These are phyloP conservation scores for Silurus meridionalis DNA, from an alignment of 2,113 vertebrate species.

Conservation along the genomic window DNA sequence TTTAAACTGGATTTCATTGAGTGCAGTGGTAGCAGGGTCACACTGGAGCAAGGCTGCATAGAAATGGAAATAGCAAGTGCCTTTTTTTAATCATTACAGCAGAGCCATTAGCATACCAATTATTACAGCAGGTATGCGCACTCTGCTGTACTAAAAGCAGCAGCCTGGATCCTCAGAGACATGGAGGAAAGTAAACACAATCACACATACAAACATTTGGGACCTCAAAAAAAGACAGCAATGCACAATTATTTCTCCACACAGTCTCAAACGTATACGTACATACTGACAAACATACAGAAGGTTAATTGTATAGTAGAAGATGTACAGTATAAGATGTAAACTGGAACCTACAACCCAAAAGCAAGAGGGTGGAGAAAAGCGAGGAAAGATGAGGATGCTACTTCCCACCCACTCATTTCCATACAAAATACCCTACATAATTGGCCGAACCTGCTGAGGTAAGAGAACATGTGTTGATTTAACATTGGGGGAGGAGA, in stretches of 20 bases:
- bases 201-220: constrained; percentile 7
- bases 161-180: constrained; percentile 5
- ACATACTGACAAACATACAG: constrained; percentile 12
- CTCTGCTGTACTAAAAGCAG: constrained; percentile 20
- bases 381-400: background rate
- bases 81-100: constrained; percentile 13
- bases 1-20: constrained; percentile 26
- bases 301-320: constrained; percentile 37
- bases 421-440: constrained; percentile 32
- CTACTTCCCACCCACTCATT: constrained; percentile 29
- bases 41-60: constrained; percentile 6
- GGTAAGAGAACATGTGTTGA: constrained; percentile 15
- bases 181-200: constrained; percentile 1
- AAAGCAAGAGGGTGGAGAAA: background rate
- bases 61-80: constrained; percentile 31
- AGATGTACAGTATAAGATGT: constrained; percentile 45
- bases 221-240: background rate
- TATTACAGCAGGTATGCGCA: constrained; percentile 31
- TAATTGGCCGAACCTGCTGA: constrained; percentile 39
- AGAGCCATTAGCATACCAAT: constrained; percentile 46
- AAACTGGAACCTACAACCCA: constrained; percentile 3
- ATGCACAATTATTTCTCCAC: background rate
- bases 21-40: constrained; percentile 17
- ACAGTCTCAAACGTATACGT: background rate
- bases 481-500: no score